Conservation (phyloP, 2,113 vertebrate species). For the Opisthocomus hoazin region DNA sequence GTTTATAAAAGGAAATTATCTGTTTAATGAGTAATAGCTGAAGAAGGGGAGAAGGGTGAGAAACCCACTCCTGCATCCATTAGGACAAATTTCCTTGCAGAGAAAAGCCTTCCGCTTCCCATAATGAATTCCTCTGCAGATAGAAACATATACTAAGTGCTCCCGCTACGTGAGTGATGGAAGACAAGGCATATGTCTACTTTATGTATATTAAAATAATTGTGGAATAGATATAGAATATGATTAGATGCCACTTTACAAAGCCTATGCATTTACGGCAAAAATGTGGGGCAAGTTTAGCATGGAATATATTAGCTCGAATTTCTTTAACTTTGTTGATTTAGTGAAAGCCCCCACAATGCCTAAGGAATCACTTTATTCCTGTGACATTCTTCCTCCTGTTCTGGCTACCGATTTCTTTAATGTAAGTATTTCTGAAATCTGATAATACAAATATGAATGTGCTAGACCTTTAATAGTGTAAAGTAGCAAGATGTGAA, state of each 20-base stretch:
- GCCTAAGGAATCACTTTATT: background rate
- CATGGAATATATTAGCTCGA: background rate
- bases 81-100: background rate
- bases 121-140: conserved; percentile 9
- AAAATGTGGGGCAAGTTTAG: background rate
- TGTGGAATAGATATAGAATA: background rate
- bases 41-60: background rate
- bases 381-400: background rate
- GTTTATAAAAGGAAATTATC: conserved; percentile 43
- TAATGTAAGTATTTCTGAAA: background rate
- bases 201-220: background rate
- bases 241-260: background rate
- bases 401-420: background rate
- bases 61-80: background rate
- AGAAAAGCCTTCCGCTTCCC: background rate
- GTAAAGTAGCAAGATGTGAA: background rate
- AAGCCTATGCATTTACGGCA: background rate
- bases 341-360: background rate
- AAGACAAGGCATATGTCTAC: background rate
- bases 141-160: background rate
- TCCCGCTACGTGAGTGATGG: background rate
- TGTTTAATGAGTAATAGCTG: background rate
- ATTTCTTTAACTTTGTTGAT: background rate
- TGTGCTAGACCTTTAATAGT: background rate
- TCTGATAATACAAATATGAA: background rate